Evolutionary conservation across 2,797 vertebrate genomes (phyloP), one percentile per base, ranked within the genome.

Genomic region (Aratinga solstitialis): DNA sequence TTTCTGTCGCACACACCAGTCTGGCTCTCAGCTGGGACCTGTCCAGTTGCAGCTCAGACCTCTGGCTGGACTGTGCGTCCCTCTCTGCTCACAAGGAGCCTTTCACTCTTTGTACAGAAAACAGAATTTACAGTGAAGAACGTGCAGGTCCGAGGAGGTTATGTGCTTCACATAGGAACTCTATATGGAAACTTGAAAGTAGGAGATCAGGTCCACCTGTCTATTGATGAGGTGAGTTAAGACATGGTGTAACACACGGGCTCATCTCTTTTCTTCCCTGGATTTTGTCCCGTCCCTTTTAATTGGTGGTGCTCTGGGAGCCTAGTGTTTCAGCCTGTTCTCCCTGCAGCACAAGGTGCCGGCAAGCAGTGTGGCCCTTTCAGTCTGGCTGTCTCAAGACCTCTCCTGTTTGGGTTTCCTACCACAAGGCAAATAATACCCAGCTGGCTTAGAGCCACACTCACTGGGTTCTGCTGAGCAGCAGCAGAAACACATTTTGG

Each of bases 121-220:
- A 99, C 98, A 61, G 99, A 99, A 97, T 99, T 99, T 97, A 99
- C 99, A 0, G 99, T 99, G 95, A 99, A 99, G 98, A 99, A 99
- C 0, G 98, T 98, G 4, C 99, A 99, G 97, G 99, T 99, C 27
- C 98, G 99, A 48, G 99, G 99, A n/a, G 99, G 99, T 16, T 99
- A 99, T 0, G 98, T 99, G 71, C 98, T 99, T 10, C 99, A 99
- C 27, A 94, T 99, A 16, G 99, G 99, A 43, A 99, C 98, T 0
- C 97, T 99, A 10, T 99, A 99, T 2, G 99, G 99, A 34, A 98
- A 69, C 22, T 96, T 99, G 96, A 98, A 97, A 96, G 98, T 99
- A 4, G 99, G 99, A 58, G 99, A 99, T 82, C 95, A 93, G 4
- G 98, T 99, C 65, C 97, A 96, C 14, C 93, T 99, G 12, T 98